These are phyloP conservation scores for Sebastiscus albofasciatus DNA, from an alignment of 2,797 vertebrate species.

Conservation along the genomic window DNA sequence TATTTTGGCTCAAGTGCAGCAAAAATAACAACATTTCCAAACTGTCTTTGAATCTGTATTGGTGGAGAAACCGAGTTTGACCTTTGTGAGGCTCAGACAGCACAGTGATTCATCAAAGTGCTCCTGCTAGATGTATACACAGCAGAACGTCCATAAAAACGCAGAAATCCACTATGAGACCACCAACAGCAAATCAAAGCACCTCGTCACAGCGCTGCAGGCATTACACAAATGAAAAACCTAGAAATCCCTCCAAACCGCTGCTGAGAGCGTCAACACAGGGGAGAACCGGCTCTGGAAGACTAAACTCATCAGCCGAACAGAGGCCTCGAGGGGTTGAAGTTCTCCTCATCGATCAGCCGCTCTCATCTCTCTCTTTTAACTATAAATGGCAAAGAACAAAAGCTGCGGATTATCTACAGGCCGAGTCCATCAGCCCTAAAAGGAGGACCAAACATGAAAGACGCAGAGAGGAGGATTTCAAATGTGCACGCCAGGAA, in stretches of 20 bases:
- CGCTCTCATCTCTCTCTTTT: conserved; percentile 51
- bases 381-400: conserved; percentile 71
- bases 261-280: conserved; percentile 26
- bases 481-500: conserved; percentile 34
- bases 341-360: conserved; percentile 50
- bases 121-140: conserved; percentile 1
- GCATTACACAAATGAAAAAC: conserved; percentile 43
- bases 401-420: conserved; percentile 48
- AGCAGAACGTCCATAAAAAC: conserved; percentile 3
- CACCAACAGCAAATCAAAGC: conserved; percentile 45
- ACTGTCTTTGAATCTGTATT: not conserved
- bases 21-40: not conserved
- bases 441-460: conserved; percentile 55
- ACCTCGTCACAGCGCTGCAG: conserved; percentile 22
- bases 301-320: conserved; percentile 39
- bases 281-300: not conserved
- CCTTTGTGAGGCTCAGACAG: conserved; percentile 15
- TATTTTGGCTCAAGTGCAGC: not conserved
- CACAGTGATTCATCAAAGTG: conserved; percentile 41
- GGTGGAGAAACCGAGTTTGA: conserved; percentile 4
- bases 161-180: conserved; percentile 12
- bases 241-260: conserved; percentile 2
- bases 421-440: conserved; percentile 23
- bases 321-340: conserved; percentile 36
- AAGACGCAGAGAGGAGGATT: conserved; percentile 31